These are phyloP conservation scores for Pseudomugil gertrudae DNA, from an alignment of 2,797 vertebrate genomes.

Conservation along the genomic window DNA sequence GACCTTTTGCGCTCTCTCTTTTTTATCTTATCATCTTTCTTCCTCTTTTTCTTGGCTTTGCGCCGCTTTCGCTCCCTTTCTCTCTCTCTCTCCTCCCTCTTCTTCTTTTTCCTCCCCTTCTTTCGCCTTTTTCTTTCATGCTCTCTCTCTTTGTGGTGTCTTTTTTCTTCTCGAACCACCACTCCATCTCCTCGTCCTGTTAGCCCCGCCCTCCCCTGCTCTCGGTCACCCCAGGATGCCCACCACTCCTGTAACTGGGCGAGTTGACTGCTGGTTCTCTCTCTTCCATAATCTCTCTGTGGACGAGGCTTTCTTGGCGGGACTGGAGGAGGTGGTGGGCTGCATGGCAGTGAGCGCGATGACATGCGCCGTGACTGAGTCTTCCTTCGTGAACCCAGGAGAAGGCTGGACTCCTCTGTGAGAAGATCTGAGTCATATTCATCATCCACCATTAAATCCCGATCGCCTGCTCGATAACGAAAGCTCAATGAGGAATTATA, in stretches of 20 bases:
- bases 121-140: slow-evolving; percentile 75
- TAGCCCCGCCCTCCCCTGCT: slow-evolving; percentile 60
- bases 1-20: slow-evolving; percentile 71
- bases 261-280: slow-evolving; percentile 78
- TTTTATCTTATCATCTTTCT: slow-evolving; percentile 76
- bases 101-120: slow-evolving; percentile 82
- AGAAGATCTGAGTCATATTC: slow-evolving; percentile 82
- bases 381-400: slow-evolving; percentile 78
- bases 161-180: slow-evolving; percentile 64
- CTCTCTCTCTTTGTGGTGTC: slow-evolving; percentile 76
- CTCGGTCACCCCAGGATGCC: slow-evolving; percentile 83
- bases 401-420: slow-evolving; percentile 85
- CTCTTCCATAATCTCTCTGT: slow-evolving; percentile 84
- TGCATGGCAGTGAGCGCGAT: slow-evolving; percentile 82
- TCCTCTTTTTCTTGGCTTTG: slow-evolving; percentile 83
- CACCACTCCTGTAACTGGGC: slow-evolving; percentile 86
- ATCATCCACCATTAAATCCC: slow-evolving; percentile 69
- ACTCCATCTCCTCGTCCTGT: slow-evolving; percentile 46
- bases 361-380: slow-evolving; percentile 80
- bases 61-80: slow-evolving; percentile 81
- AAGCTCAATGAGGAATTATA: slow-evolving; percentile 83
- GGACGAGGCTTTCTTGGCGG: slow-evolving; percentile 81
- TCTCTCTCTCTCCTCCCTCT: slow-evolving; percentile 79
- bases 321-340: slow-evolving; percentile 82
- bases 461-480: slow-evolving; percentile 75